Conservation (phyloP, 2,888 invertebrate species). For the Agonopterix heracliana region DNA sequence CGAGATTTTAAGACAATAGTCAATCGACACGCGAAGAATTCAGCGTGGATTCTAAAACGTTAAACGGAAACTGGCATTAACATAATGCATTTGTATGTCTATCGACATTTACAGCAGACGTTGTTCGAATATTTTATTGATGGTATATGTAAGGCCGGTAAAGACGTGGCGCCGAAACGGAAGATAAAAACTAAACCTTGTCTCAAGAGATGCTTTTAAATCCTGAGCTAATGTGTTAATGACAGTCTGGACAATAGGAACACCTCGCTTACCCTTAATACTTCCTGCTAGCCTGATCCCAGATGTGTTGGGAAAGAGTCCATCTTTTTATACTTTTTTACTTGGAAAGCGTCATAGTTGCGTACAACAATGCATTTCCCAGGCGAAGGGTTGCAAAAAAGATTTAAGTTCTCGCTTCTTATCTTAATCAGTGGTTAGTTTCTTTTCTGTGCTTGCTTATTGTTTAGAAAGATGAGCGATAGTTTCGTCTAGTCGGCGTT, state of each 20-base stretch:
- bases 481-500: constrained; percentile 11
- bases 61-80: constrained; percentile 61
- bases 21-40: constrained; percentile 52
- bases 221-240: constrained; percentile 11
- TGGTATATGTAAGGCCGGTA: constrained; percentile 15
- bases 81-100: constrained; percentile 64
- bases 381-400: constrained; percentile 33
- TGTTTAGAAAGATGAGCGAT: constrained; percentile 38
- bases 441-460: constrained; percentile 32
- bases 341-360: constrained; percentile 28
- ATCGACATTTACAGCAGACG: constrained; percentile 47
- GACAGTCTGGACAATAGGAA: constrained; percentile 4
- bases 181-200: constrained; percentile 30
- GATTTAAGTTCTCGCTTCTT: constrained; percentile 31
- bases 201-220: constrained; percentile 10
- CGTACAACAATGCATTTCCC: constrained; percentile 34
- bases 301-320: constrained; percentile 30
- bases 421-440: constrained; percentile 31
- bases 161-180: constrained; percentile 34
- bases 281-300: constrained; percentile 31
- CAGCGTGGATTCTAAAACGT: constrained; percentile 27
- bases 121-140: constrained; percentile 42
- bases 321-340: constrained; percentile 15
- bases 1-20: constrained; percentile 33
- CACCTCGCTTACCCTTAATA: constrained; percentile 21